phyloP scores from a whole-genome alignment of 2,888 invertebrate species.

The Diarsia dahlii region DNA sequence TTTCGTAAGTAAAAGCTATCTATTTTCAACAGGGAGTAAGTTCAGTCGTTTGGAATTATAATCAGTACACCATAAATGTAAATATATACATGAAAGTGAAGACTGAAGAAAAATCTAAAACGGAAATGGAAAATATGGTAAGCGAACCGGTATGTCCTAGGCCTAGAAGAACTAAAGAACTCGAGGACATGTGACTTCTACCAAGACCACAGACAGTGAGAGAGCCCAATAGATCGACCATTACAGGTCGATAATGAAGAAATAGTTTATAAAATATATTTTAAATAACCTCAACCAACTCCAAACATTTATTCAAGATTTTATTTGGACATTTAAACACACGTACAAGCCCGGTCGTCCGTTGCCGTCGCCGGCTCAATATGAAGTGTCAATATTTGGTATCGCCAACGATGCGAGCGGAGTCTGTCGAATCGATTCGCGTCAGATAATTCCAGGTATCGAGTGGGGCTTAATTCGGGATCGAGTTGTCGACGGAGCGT shows the following conservation, averaged over 20 bases:
- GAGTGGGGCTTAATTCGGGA: conserved; percentile 84
- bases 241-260: background rate
- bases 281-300: background rate
- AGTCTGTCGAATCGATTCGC: conserved; percentile 65
- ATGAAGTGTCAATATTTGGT: conserved; percentile 83
- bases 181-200: background rate
- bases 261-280: background rate
- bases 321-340: conserved; percentile 54
- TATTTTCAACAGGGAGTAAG: background rate
- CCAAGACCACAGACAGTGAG: background rate
- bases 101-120: background rate
- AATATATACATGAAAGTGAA: background rate
- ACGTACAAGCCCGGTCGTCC: conserved; percentile 45
- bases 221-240: background rate
- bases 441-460: conserved; percentile 78
- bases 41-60: background rate
- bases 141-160: background rate
- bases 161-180: background rate
- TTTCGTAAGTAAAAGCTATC: background rate
- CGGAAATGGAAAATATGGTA: background rate
- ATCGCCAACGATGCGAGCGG: conserved; percentile 73
- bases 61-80: background rate
- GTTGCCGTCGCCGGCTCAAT: conserved; percentile 64
- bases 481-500: conserved; percentile 73
- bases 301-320: conserved; percentile 18